Evolutionary conservation across 2,797 vertebrate genomes (phyloP).

Genomic region (Oreonectes daqikongensis): DNA sequence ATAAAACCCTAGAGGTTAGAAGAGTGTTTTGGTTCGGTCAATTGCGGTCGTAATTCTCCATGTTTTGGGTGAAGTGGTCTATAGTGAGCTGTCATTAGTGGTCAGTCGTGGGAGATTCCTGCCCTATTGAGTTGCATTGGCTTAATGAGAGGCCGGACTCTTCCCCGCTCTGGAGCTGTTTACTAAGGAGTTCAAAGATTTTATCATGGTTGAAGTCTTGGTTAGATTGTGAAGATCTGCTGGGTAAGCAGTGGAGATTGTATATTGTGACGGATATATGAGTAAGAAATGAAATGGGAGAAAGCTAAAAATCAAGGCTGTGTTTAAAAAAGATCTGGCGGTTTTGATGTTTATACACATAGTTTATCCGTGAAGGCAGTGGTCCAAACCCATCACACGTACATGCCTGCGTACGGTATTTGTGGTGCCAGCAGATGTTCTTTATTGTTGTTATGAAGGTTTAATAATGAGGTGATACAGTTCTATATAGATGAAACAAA

Average conservation of each 20-base stretch:
- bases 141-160: background rate
- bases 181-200: background rate
- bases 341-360: slow-evolving; percentile 19
- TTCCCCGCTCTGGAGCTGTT: background rate
- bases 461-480: background rate
- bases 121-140: slow-evolving; percentile 3
- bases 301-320: background rate
- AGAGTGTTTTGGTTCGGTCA: slow-evolving; percentile 56
- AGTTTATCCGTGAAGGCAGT: slow-evolving; percentile 7
- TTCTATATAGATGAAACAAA: background rate
- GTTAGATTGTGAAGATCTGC: slow-evolving; percentile 15
- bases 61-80: slow-evolving; percentile 58
- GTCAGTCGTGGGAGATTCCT: slow-evolving; percentile 38
- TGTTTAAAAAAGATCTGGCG: slow-evolving; percentile 1
- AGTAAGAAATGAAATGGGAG: background rate
- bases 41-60: slow-evolving; percentile 52
- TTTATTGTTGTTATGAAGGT: background rate
- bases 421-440: slow-evolving; percentile 25
- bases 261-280: slow-evolving; percentile 12
- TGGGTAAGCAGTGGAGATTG: background rate
- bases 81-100: slow-evolving; percentile 46
- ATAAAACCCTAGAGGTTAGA: slow-evolving; percentile 47
- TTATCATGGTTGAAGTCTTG: background rate
- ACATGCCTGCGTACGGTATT: background rate
- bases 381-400: slow-evolving; percentile 28